Evolutionary conservation across 2,888 invertebrate genomes (phyloP).

Genomic region (Antheraea assamensis): DNA sequence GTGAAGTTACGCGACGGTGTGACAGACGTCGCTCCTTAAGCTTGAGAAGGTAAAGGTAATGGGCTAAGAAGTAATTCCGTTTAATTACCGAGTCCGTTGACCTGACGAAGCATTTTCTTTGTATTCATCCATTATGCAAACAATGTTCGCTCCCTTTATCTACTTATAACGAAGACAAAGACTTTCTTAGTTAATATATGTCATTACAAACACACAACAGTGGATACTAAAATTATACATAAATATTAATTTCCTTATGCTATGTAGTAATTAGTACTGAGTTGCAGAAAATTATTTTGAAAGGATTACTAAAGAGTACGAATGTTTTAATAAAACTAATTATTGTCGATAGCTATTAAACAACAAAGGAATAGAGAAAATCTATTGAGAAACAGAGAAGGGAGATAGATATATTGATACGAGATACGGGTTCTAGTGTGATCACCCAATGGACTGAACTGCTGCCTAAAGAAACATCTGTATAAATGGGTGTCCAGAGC

Average conservation of each 20-base stretch:
- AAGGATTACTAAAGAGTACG: no score
- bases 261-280: no score
- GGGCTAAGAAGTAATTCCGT: constrained; percentile 29
- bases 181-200: not conserved
- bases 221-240: not conserved
- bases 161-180: not conserved
- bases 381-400: no score
- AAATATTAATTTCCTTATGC: not conserved
- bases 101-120: constrained; percentile 23
- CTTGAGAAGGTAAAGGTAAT: constrained; percentile 35
- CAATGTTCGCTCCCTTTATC: not conserved
- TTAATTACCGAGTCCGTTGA: constrained; percentile 33
- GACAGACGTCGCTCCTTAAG: constrained; percentile 28
- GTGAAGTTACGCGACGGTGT: constrained; percentile 33
- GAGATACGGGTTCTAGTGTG: no score
- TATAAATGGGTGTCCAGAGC: no score
- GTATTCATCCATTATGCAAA: constrained; percentile 4
- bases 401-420: no score
- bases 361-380: no score
- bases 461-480: no score
- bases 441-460: no score
- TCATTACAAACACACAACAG: not conserved
- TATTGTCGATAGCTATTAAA: no score
- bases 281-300: no score
- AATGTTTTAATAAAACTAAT: no score